Evolutionary conservation across 1,140 invertebrate genomes (phyloP).

Genomic region (Drosophila lini): DNA sequence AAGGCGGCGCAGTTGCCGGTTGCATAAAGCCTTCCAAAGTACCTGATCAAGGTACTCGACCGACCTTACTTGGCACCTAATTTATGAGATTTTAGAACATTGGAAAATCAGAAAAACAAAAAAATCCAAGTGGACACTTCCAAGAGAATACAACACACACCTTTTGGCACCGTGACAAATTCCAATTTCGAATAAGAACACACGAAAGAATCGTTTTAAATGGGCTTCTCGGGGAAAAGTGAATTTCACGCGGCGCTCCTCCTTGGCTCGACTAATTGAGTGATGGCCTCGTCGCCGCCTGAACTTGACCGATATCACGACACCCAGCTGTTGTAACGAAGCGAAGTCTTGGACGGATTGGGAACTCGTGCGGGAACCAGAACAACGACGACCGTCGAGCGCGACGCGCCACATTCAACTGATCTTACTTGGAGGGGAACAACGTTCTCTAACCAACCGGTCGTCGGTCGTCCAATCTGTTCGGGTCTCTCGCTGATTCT

Average conservation of each 20-base stretch:
- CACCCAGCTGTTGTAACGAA: conserved; percentile 32
- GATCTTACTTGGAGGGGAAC: conserved; percentile 24
- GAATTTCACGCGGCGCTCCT: conserved; percentile 40
- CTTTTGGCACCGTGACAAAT: conserved; percentile 77
- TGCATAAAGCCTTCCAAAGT: conserved; percentile 30
- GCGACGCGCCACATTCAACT: conserved; percentile 68
- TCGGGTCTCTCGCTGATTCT: conserved; percentile 13
- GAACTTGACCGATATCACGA: conserved; percentile 77
- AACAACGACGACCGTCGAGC: conserved; percentile 55
- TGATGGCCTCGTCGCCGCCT: conserved; percentile 37
- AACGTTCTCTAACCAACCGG: conserved; percentile 34
- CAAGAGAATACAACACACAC: conserved; percentile 54
- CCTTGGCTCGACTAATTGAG: conserved; percentile 30
- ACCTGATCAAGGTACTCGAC: conserved; percentile 24
- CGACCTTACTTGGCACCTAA: conserved; percentile 39
- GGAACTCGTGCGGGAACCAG: conserved; percentile 13
- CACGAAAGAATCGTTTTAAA: conserved; percentile 12
- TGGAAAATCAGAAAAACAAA: conserved; percentile 14
- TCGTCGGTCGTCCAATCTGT: conserved; percentile 11
- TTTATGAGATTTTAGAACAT: conserved; percentile 25
- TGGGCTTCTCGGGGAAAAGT: conserved; percentile 16
- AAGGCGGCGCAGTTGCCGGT: conserved; percentile 4
- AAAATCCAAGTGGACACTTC: conserved; percentile 26
- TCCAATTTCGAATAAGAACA: conserved; percentile 26
- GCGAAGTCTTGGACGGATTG: background rate